A percentile compares a stretch with the other conserved stretches of the same genome.
phyloP scores from a whole-genome alignment of 2,797 vertebrate genomes.

The Acrossocheilus wenchowensis region DNA sequence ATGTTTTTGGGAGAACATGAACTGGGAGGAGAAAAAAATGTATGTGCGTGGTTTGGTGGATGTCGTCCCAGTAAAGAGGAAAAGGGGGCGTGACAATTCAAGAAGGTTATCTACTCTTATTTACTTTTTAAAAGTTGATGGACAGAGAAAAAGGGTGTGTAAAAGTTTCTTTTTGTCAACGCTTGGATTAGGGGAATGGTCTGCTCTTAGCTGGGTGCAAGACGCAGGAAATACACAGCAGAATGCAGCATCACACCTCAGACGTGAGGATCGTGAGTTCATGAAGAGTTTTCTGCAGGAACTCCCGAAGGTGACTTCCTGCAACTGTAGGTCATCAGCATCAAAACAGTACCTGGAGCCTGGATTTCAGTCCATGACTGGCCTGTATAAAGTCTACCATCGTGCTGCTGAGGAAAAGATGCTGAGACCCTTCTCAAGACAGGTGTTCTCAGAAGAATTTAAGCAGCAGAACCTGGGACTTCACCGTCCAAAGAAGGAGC shows the following conservation, averaged over 20 bases:
- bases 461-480: conserved; percentile 43
- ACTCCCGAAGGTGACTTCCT: conserved; percentile 37
- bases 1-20: conserved; percentile 39
- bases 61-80: conserved; percentile 34
- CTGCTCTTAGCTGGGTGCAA: conserved; percentile 21
- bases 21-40: conserved; percentile 34
- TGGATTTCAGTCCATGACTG: conserved; percentile 36
- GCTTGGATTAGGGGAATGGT: conserved; percentile 47
- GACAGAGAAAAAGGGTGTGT: conserved; percentile 34
- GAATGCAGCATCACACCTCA: background rate
- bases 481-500: conserved; percentile 23
- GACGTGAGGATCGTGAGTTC: conserved; percentile 13
- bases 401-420: conserved; percentile 26
- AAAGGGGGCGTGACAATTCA: conserved; percentile 26
- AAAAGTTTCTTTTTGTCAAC: conserved; percentile 37
- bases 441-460: conserved; percentile 43
- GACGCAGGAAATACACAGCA: background rate
- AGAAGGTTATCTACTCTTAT: conserved; percentile 25
- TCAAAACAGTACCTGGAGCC: conserved; percentile 46
- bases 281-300: conserved; percentile 39
- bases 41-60: conserved; percentile 37
- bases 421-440: conserved; percentile 21
- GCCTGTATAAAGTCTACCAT: conserved; percentile 26
- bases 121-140: conserved; percentile 20
- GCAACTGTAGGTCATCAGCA: conserved; percentile 21